Conservation (phyloP, 2,888 invertebrate genomes). For the Watsonalla cultraria region DNA sequence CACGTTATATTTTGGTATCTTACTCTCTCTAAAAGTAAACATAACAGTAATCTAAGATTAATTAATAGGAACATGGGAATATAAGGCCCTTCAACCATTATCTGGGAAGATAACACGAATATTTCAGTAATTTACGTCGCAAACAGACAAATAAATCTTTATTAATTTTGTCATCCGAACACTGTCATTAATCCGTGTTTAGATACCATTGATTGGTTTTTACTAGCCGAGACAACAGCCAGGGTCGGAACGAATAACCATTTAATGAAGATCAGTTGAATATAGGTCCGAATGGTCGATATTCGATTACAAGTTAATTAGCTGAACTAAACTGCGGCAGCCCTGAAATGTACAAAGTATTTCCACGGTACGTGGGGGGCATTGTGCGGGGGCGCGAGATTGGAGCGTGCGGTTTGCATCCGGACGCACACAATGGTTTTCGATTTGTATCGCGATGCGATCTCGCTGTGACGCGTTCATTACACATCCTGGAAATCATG, state of each 20-base stretch:
- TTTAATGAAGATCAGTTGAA: slow-evolving; percentile 29
- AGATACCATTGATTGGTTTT: slow-evolving; percentile 14
- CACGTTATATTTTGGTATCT: too few species aligned
- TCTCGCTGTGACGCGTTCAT: slow-evolving; percentile 28
- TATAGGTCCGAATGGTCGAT: slow-evolving; percentile 6
- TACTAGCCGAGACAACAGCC: slow-evolving; percentile 15
- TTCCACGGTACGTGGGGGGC: slow-evolving; percentile 14
- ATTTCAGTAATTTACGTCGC: neutral
- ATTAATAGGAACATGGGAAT: too few species aligned
- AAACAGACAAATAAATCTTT: neutral
- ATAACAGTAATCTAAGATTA: too few species aligned
- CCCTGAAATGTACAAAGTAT: slow-evolving; percentile 27
- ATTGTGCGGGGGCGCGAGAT: slow-evolving; percentile 53
- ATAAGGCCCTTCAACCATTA: neutral
- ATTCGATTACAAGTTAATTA: slow-evolving; percentile 14
- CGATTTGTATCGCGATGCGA: slow-evolving; percentile 60
- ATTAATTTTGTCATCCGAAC: slow-evolving; percentile 8
- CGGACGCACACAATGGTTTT: slow-evolving; percentile 53
- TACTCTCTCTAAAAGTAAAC: too few species aligned
- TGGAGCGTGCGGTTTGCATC: slow-evolving; percentile 61
- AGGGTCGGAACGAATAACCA: slow-evolving; percentile 17
- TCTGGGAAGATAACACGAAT: neutral
- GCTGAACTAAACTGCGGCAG: slow-evolving; percentile 17
- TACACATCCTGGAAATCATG: slow-evolving; percentile 34
- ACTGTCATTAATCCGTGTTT: slow-evolving; percentile 16